Evolutionary conservation across 2,888 invertebrate species (phyloP), one percentile per base, ranked within the genome.

Genomic region (Tachina fera): DNA sequence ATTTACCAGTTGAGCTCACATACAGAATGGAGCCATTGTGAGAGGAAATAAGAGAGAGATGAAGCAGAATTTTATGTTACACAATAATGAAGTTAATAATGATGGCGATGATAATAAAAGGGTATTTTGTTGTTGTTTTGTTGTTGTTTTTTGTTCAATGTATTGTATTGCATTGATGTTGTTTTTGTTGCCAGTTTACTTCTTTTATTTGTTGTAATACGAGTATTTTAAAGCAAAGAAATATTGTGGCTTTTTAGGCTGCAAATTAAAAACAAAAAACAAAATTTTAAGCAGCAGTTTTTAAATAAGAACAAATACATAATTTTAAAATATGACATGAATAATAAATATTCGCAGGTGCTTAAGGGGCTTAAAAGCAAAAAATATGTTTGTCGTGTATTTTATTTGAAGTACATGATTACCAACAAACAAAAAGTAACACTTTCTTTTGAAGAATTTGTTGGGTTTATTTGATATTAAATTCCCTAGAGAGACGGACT

Each of bases 191-290:
- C 5, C 6, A 5, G 22, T 58, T n/a, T 71, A 14, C 3, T 58
- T 58, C 3, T 61, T 39, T 22, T 63, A 51, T 60, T 43, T 65
- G 8, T 9, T 53, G 11, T 5, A 31, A 31, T 31, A 31, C 22
- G n/a, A n/a, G 3, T 63, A n/a, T 47, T 53, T 41, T 53, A 39
- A 39, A 61, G 16, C 41, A n/a, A 41, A 43, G 41, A 9, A 78
- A 13, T 39, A 49, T 68, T 68, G 39, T 22, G 47, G 41, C 43
- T 65, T 72, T 65, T 65, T 49, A 41, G 56, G 63, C 75, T 82
- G 56, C 53, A 76, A 82, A 61, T 68, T 75, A 70, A 68, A 75
- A 53, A 31, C 22, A 31, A 75, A 68, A 16, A 74, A 19, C 13
- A 19, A 5, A 31, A 31, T 31, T 14, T 45, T 56, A 13, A 53